Evolutionary conservation across 2,888 invertebrate genomes (phyloP).

Genomic region (Colostygia pectinataria): DNA sequence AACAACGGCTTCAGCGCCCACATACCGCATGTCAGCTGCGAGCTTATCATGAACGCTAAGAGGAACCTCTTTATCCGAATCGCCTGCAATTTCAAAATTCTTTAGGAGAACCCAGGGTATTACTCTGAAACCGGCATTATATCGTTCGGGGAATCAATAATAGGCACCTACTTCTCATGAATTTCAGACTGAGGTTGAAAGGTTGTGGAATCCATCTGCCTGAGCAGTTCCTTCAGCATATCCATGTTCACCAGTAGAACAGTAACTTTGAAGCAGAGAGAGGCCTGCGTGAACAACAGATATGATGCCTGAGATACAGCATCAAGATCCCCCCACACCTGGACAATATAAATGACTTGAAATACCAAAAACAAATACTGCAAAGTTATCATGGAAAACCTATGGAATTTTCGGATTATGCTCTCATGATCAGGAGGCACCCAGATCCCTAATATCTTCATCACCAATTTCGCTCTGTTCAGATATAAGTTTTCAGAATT

Average conservation of each 20-base stretch:
- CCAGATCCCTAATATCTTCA: slow-evolving; percentile 72
- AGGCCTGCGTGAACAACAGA: slow-evolving; percentile 69
- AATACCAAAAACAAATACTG: slow-evolving; percentile 67
- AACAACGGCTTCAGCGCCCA: slow-evolving; percentile 71
- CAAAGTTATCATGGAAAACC: slow-evolving; percentile 55
- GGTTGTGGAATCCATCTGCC: slow-evolving; percentile 57
- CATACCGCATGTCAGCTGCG: slow-evolving; percentile 63
- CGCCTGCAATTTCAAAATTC: slow-evolving; percentile 60
- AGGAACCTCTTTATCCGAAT: slow-evolving; percentile 60
- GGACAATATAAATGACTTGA: slow-evolving; percentile 62
- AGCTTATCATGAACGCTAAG: slow-evolving; percentile 63
- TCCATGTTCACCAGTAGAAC: slow-evolving; percentile 59
- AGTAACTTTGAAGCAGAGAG: slow-evolving; percentile 69
- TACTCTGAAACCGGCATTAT: background rate
- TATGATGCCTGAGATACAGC: slow-evolving; percentile 69
- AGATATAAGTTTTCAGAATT: slow-evolving; percentile 57
- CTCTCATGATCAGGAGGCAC: slow-evolving; percentile 50
- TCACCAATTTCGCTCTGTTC: slow-evolving; percentile 64
- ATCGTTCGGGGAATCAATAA: background rate
- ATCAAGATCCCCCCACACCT: slow-evolving; percentile 70
- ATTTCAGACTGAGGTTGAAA: slow-evolving; percentile 52
- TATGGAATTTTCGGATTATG: slow-evolving; percentile 43
- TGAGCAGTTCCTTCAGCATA: slow-evolving; percentile 50
- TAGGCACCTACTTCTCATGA: slow-evolving; percentile 59
- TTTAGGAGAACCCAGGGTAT: slow-evolving; percentile 26